Percentiles rank a stretch among this genome's conserved stretches.
phyloP scores from a whole-genome alignment of 1,140 invertebrate species.

The fruit fly (Drosophila melanogaster) region Release_6_plus_ISO1_MT NT_037436.4:559501-560000 shows the following conservation, averaged over 20 bases:
- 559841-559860: neutral
- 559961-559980: constrained; percentile 33
- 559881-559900: constrained; percentile 50
- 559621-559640: neutral
- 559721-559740: neutral
- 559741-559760: neutral
- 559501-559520: constrained; percentile 47
- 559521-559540: constrained; percentile 28
- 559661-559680: constrained; percentile 15
- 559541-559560: constrained; percentile 7
- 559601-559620: neutral
- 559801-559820: too few species aligned
- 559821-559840: neutral
- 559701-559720: constrained; percentile 16
- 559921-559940: constrained; percentile 37
- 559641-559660: constrained; percentile 4
- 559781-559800: neutral
- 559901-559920: constrained; percentile 6
- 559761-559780: neutral
- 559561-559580: constrained; percentile 26
- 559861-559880: constrained; percentile 54
- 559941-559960: constrained; percentile 4
- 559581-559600: neutral
- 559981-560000: constrained; percentile 30
- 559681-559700: constrained; percentile 12